phyloP scores from a whole-genome alignment of 2,797 vertebrate genomes.

The Mus spretus region DNA sequence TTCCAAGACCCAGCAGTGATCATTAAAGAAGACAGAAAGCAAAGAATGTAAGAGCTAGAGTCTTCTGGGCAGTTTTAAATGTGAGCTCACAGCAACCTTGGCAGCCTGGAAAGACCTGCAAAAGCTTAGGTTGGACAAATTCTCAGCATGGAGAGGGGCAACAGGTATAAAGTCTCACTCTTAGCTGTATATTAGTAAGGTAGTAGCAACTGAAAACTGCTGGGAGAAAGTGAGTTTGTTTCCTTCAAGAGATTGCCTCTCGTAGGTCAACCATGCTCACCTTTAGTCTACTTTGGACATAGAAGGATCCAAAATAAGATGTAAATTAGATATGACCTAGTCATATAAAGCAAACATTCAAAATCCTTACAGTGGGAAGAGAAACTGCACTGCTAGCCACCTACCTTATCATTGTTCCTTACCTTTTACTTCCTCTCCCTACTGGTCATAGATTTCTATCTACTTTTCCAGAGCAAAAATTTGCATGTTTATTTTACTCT shows the following conservation, averaged over 20 bases:
- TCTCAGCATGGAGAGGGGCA: background rate
- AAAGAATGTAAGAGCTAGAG: background rate
- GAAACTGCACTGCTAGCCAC: background rate
- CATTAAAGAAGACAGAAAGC: background rate
- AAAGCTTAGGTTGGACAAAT: background rate
- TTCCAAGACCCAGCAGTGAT: background rate
- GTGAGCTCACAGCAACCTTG: background rate
- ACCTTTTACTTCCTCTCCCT: background rate
- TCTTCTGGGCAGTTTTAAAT: background rate
- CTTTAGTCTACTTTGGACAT: conserved; percentile 1
- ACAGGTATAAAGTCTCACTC: background rate
- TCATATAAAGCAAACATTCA: background rate
- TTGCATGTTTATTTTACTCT: background rate
- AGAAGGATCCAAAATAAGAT: conserved; percentile 39
- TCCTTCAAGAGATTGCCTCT: background rate
- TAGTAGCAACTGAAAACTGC: too few relatives aligned
- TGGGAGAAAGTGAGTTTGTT: background rate
- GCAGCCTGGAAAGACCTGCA: background rate
- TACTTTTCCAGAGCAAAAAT: background rate
- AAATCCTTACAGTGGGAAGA: background rate
- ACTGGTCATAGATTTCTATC: background rate
- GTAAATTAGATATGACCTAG: background rate
- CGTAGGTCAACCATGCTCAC: background rate
- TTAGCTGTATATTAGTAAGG: background rate
- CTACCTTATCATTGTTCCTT: background rate